Base-by-base conservation (phyloP, 2,888 invertebrate species). In the Apodemia mormo region DNA sequence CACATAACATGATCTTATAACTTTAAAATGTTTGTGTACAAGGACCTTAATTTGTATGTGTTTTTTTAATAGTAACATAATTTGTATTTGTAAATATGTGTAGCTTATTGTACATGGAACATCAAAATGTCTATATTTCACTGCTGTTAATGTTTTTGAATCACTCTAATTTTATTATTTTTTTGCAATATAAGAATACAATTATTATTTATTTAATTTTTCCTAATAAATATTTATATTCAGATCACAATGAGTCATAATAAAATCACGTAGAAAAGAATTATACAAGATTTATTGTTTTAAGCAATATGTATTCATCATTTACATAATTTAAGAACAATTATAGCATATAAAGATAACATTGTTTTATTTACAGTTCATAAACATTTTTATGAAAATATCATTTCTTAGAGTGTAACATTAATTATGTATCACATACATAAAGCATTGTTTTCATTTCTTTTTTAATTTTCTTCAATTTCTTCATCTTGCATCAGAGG, bases 401-500 rank as follows among this genome's bases (percentile, higher is more conserved):
- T 49, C 1, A 5, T 49, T 49, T 49, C 49, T 49, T 49, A 14
- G 12, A 49, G 5, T 14, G 14, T 14, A 14, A 14, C 14, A 14
- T 5, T 49, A 49, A 5, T 49, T 14, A 49, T 49, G 49, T 49
- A 49, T 49, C 49, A n/a, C 14, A 49, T 49, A 49, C 49, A 49
- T 49, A 49, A 49, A 49, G 4, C 12, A 45, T 49, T 49, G 49
- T 49, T 49, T 49, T 49, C 49, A 10, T 37, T 37, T 37, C 12
- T 49, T 12, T 14, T 49, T n/a, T 49, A 49, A 49, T 14, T 49
- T 14, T 74, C 72, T 29, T 76, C 74, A 43, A 49, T 45, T 22
- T 75, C 76, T 33, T 74, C 74, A 33, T 56, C 71, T 37, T 74
- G 68, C 68, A 72, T 64, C 14, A 77, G 68, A 65, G 75, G 69